These are phyloP conservation scores for Acanthurus tractus DNA, from an alignment of 2,797 vertebrate genomes.

Conservation along the genomic window DNA sequence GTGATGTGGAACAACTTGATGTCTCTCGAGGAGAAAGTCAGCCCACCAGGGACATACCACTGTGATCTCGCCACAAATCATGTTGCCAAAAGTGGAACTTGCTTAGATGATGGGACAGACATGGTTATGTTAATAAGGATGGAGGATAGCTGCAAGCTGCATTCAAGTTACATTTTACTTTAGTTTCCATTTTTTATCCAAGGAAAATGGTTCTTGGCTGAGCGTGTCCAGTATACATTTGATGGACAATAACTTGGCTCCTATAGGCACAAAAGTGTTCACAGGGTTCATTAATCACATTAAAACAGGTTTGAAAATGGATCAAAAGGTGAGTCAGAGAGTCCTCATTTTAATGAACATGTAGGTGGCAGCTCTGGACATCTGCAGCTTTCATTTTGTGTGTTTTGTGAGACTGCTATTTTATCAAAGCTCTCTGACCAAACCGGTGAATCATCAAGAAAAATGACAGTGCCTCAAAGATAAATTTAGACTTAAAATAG, in stretches of 20 bases:
- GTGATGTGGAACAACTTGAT: constrained; percentile 38
- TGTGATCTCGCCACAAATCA: constrained; percentile 17
- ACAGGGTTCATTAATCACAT: constrained; percentile 19
- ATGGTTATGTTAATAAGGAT: constrained; percentile 37
- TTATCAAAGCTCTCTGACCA: constrained; percentile 18
- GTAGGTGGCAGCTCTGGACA: constrained; percentile 1
- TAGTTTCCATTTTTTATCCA: constrained; percentile 23
- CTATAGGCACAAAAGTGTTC: constrained; percentile 11
- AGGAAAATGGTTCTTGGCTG: constrained; percentile 18
- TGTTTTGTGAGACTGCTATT: constrained; percentile 7
- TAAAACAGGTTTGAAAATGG: constrained; percentile 5
- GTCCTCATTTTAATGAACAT: constrained; percentile 1
- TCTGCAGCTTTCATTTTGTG: background rate
- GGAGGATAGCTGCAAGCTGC: constrained; percentile 18
- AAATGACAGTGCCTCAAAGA: constrained; percentile 8
- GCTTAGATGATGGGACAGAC: constrained; percentile 28
- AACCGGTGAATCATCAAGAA: constrained; percentile 24
- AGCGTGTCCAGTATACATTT: constrained; percentile 18
- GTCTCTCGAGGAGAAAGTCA: background rate
- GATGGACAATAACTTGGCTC: constrained; percentile 5
- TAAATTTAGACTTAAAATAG: constrained; percentile 12
- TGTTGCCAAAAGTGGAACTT: constrained; percentile 18
- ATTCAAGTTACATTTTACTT: constrained; percentile 38
- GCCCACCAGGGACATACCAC: background rate
- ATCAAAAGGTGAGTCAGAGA: constrained; percentile 16